Base-by-base conservation (phyloP, 2,888 invertebrate genomes). In the Caenorhabditis wallacei region DNA sequence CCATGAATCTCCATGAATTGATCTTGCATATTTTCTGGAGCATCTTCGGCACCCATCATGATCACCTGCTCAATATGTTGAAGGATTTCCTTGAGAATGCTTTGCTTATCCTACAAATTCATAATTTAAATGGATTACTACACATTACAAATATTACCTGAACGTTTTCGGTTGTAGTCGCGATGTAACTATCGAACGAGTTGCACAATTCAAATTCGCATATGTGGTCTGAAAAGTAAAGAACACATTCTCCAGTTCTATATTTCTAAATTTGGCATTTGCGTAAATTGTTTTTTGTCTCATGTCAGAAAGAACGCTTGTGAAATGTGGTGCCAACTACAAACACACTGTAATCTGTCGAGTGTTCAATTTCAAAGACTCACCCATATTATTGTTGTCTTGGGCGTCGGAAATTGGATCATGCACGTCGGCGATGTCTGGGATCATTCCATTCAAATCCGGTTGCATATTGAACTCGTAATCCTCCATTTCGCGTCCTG, bases 91-190 rank as follows among this genome's bases (percentile, higher is more conserved):
- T 70, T 78, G 7, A 78, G 30, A 11, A 78, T 13, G 8, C 30
- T 54, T n/a, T 78, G 53, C 22, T 78, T 78, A 46, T 78, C 78
- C 64, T 74, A 53, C 3, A 48, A 70, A 18, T 2, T 5, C 2
- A 13, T 13, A 3, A n/a, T 48, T 18, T 4, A 18, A 18, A 48
- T n/a, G 46, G 2, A n/a, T 40, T 2, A 40, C 16, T 10, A 2
- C 13, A 2, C 16, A 40, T 40, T 13, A 40, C 2, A 13, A 16
- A 7, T 35, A 35, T 35, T 26, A 24, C 22, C 0, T 20, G 8
- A 20, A 18, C 11, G 24, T 37, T 37, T 26, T 40, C 22, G 1
- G 66, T 7, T 2, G 66, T 53, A 2, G 66, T 66, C 7, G 24
- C 13, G 0, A 64, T 18, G 16, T 30, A 30, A 30, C 54, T 24